These are phyloP conservation scores for Diaperis boleti DNA, from an alignment of 2,888 invertebrate genomes.

Conservation along the genomic window DNA sequence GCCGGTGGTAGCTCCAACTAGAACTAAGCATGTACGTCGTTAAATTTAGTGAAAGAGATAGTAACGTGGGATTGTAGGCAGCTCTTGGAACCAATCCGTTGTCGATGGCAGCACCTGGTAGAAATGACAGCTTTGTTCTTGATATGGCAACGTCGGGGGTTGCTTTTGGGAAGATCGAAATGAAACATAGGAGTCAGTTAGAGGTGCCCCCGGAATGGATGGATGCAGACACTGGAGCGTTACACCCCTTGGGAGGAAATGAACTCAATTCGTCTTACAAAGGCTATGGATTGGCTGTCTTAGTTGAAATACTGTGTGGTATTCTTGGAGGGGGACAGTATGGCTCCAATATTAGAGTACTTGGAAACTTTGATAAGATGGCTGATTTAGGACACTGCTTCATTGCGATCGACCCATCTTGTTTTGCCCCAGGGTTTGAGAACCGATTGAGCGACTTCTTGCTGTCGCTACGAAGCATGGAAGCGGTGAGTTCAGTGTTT, in stretches of 20 bases:
- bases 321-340: conserved; percentile 73
- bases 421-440: conserved; percentile 85
- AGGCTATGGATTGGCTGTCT: conserved; percentile 85
- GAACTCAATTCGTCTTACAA: conserved; percentile 88
- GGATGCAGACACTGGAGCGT: conserved; percentile 67
- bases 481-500: conserved; percentile 69
- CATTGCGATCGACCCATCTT: conserved; percentile 85
- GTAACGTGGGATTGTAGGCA: conserved; percentile 72
- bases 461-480: conserved; percentile 73
- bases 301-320: conserved; percentile 93
- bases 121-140: conserved; percentile 82
- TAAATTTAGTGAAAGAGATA: background rate
- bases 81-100: conserved; percentile 93
- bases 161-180: conserved; percentile 91
- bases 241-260: conserved; percentile 82
- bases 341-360: conserved; percentile 83
- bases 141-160: conserved; percentile 98
- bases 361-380: conserved; percentile 73
- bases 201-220: conserved; percentile 72
- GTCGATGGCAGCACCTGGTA: conserved; percentile 81
- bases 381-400: conserved; percentile 93
- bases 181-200: conserved; percentile 82
- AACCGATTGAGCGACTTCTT: conserved; percentile 80
- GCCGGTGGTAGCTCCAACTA: conserved; percentile 88
- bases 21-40: conserved; percentile 80